Conservation (phyloP, 2,888 invertebrate species). For the Lithophane leautieri region DNA sequence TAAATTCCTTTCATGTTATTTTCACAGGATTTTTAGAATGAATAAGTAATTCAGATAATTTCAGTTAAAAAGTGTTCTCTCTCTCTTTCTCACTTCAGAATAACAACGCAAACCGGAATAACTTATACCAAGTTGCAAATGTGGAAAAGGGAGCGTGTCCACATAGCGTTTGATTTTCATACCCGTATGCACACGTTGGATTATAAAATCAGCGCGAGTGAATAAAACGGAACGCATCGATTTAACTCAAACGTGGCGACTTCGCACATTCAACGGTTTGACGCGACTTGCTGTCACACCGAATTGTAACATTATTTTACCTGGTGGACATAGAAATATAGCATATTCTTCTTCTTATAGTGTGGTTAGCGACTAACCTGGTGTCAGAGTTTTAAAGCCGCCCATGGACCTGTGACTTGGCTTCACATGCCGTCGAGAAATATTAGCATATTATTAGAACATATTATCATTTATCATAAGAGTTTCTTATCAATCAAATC, state of each 20-base stretch:
- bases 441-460: no score
- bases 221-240: constrained; percentile 83
- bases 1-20: not conserved
- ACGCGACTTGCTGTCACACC: constrained; percentile 74
- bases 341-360: no score
- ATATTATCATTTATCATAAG: no score
- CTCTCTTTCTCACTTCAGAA: not conserved
- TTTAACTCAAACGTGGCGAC: constrained; percentile 81
- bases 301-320: constrained; percentile 60
- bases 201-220: constrained; percentile 85
- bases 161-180: constrained; percentile 59
- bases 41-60: no score
- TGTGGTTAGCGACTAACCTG: no score
- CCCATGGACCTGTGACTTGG: no score
- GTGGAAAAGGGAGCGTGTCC: constrained; percentile 37
- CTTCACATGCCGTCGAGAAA: no score
- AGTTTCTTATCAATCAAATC: no score
- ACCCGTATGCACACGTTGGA: constrained; percentile 70
- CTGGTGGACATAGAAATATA: not conserved
- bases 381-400: no score
- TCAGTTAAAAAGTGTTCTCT: no score
- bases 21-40: not conserved
- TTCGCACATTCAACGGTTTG: constrained; percentile 79
- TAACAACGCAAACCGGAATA: constrained; percentile 28
- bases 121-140: constrained; percentile 22